Percentiles rank a stretch among this genome's conserved stretches.
Conservation (phyloP, 2,113 vertebrate genomes). For the Promerops cafer region DNA sequence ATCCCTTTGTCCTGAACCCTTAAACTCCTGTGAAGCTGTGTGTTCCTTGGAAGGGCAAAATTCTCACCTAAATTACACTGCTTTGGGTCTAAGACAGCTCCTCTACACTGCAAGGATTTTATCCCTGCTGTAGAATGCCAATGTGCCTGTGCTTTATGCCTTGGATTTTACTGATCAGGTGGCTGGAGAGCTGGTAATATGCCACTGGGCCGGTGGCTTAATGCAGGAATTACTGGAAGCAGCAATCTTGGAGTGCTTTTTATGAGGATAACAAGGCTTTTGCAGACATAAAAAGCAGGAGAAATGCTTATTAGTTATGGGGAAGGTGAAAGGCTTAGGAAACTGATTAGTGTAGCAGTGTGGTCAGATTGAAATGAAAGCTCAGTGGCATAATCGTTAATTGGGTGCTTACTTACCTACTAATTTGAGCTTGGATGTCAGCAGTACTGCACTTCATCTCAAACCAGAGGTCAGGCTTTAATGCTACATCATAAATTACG, state of each 20-base stretch:
- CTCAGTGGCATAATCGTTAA: conserved; percentile 72
- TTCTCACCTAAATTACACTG: background rate
- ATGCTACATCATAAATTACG: conserved; percentile 78
- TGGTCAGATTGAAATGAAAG: conserved; percentile 75
- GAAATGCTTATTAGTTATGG: conserved; percentile 73
- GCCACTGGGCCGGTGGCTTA: conserved; percentile 18
- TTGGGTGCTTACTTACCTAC: conserved; percentile 80
- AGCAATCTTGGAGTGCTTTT: conserved; percentile 56
- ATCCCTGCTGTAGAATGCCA: background rate
- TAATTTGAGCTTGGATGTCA: conserved; percentile 78
- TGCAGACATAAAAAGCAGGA: conserved; percentile 66
- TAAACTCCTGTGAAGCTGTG: background rate
- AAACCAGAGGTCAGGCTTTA: conserved; percentile 76
- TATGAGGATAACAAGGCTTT: conserved; percentile 66
- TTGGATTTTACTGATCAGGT: background rate
- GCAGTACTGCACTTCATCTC: conserved; percentile 68
- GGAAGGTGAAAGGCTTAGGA: conserved; percentile 72
- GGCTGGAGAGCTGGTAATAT: background rate
- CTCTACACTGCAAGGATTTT: background rate
- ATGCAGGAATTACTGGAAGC: conserved; percentile 50
- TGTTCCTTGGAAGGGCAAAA: background rate
- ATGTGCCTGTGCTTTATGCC: background rate
- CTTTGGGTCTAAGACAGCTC: background rate
- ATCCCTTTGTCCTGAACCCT: background rate
- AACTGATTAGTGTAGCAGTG: conserved; percentile 77